Evolutionary conservation across 2,888 invertebrate genomes (phyloP).

Genomic region (Norana najaformis): DNA sequence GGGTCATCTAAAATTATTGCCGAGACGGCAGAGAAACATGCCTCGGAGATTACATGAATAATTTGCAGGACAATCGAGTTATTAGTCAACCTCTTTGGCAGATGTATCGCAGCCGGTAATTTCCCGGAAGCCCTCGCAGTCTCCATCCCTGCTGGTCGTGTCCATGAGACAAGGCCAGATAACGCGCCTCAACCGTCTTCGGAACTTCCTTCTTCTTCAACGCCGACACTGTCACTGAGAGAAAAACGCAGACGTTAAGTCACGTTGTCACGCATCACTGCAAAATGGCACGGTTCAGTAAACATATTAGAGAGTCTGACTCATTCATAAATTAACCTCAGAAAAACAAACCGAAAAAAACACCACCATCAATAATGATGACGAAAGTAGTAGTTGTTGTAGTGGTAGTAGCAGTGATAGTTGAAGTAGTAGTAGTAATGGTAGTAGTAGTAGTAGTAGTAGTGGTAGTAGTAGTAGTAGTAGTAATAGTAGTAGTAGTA

Average conservation of each 20-base stretch:
- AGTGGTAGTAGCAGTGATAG: no score
- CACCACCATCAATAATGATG: no score
- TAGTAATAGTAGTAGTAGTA: no score
- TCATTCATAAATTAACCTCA: no score
- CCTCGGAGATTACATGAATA: neutral
- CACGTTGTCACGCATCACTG: neutral
- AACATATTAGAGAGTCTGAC: neutral
- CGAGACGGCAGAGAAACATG: neutral
- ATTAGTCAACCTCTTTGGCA: conserved; percentile 40
- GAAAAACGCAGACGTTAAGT: neutral
- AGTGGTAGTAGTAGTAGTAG: no score
- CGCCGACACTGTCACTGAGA: conserved; percentile 35
- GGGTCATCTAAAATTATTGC: neutral
- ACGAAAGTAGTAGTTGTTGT: no score
- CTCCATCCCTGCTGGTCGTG: conserved; percentile 40
- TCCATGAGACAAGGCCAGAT: conserved; percentile 36
- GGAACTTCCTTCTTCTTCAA: conserved; percentile 36
- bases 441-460: no score
- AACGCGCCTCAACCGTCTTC: neutral
- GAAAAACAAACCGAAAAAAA: neutral
- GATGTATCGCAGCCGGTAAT: conserved; percentile 41
- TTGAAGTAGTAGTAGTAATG: no score
- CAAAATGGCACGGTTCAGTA: neutral
- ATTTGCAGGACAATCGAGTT: neutral
- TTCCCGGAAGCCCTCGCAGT: conserved; percentile 37